phyloP scores from a whole-genome alignment of 2,888 invertebrate genomes.

The Eumacrocentrus americanus region DNA sequence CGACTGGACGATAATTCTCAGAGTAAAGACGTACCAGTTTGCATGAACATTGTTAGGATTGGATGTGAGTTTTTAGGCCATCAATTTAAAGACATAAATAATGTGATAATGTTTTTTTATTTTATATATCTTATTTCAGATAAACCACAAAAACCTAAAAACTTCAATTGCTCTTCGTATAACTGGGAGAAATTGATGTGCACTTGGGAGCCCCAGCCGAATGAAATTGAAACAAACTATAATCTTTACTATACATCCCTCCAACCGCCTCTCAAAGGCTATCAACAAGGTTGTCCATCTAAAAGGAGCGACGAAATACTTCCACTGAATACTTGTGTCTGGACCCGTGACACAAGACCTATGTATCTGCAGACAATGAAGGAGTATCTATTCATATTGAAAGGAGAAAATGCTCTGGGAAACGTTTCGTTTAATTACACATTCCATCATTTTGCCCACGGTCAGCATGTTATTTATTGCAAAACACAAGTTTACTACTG shows the following conservation, averaged over 20 bases:
- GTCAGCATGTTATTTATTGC: constrained; percentile 49
- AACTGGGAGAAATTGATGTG: constrained; percentile 79
- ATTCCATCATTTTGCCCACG: constrained; percentile 67
- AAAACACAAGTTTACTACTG: not conserved
- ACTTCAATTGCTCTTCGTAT: constrained; percentile 75
- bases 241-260: constrained; percentile 62
- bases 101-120: too few species aligned
- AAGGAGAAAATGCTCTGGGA: constrained; percentile 70
- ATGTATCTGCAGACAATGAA: constrained; percentile 65
- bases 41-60: constrained; percentile 66
- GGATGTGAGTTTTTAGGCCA: too few species aligned
- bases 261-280: constrained; percentile 58
- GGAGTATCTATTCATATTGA: constrained; percentile 68
- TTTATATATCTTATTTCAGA: constrained; percentile 63
- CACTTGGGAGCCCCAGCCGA: constrained; percentile 70
- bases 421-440: constrained; percentile 62
- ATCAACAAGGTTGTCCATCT: constrained; percentile 50
- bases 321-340: constrained; percentile 59
- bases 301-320: constrained; percentile 44
- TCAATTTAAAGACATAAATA: too few species aligned
- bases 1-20: constrained; percentile 47
- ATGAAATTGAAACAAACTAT: constrained; percentile 68
- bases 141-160: constrained; percentile 69
- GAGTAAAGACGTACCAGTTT: constrained; percentile 58
- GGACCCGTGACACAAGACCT: constrained; percentile 64